Percentiles rank a stretch among this genome's conserved stretches.
phyloP scores from a whole-genome alignment of 2,888 invertebrate species.

The Suillia variegata region DNA sequence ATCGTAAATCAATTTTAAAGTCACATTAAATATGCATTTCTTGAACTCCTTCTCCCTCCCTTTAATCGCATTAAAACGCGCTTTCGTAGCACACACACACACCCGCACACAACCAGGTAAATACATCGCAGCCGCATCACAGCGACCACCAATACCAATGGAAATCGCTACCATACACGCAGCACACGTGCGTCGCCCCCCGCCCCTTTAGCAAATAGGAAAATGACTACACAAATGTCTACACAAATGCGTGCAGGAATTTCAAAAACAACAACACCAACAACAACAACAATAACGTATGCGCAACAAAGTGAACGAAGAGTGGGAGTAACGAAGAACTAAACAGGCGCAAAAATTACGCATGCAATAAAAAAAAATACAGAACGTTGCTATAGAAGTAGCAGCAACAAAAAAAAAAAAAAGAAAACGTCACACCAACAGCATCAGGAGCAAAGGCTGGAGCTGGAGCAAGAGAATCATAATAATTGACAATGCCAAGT shows the following conservation, averaged over 20 bases:
- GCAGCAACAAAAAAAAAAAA: background rate
- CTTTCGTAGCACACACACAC: conserved; percentile 2
- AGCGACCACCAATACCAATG: no score
- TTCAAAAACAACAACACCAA: no score
- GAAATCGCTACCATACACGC: no score
- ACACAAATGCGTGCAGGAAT: conserved; percentile 5
- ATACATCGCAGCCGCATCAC: background rate
- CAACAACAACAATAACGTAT: no score
- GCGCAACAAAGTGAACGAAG: background rate
- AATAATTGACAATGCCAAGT: conserved; percentile 17
- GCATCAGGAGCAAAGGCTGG: background rate
- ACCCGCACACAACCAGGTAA: background rate
- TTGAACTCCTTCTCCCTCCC: background rate
- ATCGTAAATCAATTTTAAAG: no score
- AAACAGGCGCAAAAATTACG: background rate
- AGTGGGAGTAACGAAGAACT: background rate
- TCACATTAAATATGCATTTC: no score
- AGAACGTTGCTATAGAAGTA: no score
- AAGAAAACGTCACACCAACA: background rate
- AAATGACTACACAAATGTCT: conserved; percentile 3
- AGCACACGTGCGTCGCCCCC: no score
- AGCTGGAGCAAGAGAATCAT: background rate
- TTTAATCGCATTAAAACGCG: background rate
- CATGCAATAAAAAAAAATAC: conserved; percentile 10
- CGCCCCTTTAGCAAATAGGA: background rate